Evolutionary conservation across 2,888 invertebrate species (phyloP), one percentile per base, ranked within the genome.

Genomic region (Melipona bicolor): DNA sequence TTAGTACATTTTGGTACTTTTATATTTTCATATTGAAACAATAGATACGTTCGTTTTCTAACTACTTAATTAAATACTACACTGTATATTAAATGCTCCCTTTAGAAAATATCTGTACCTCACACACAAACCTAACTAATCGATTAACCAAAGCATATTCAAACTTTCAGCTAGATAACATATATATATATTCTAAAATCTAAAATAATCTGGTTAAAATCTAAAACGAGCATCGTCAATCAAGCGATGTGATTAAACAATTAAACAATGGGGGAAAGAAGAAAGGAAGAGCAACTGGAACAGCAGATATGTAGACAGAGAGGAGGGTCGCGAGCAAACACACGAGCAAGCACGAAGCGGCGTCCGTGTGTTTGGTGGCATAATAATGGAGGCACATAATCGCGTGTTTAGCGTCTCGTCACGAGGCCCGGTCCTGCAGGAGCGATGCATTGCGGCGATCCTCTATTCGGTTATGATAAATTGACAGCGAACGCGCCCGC

Each of bases 351-450:
- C 69, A 9, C 19, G 52, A 36, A 24, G 61, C 54, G 9, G 24
- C 62, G 43, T 65, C 19, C 64, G 62, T 73, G 73, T 67, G 76
- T 89, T 76, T 79, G 69, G 27, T 54, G 80, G 84, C 80, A 81
- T 81, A 84, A 89, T 86, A 89, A 89, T 86, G 76, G 84, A 59
- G 76, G 79, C 84, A 77, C 79, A 89, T 89, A 89, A 89, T 89
- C 84, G 89, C 73, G 75, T 86, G 88, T 89, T 89, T 86, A 89
- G 81, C 81, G 83, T 86, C 86, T 81, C 89, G 86, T 86, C 86
- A 84, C 77, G 79, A 70, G 76, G 43, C 49, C 32, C 69, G 67
- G 52, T 73, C 82, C 83, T 78, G 70, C 67, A 82, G 78, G 83
- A 77, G 43, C 82, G 70, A 61, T 79, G 78, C 79, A 78, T 64